phyloP scores from a whole-genome alignment of 2,888 invertebrate species.

The Apomyelois bistriatella region DNA sequence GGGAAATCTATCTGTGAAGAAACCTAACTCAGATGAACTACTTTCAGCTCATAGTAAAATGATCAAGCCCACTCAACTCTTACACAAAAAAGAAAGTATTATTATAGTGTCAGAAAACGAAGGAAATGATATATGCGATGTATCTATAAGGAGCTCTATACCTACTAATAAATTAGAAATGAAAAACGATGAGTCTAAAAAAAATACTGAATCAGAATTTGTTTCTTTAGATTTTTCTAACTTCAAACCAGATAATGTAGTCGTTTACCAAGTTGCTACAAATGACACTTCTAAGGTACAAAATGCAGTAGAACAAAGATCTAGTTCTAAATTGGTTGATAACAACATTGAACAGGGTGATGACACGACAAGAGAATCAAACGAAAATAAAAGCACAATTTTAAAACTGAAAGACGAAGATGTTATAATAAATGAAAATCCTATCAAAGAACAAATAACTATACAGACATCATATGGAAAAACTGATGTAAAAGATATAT shows the following conservation, averaged over 20 bases:
- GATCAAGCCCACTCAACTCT: neutral
- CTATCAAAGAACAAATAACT: neutral
- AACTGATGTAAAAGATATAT: neutral
- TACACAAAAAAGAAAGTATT: neutral
- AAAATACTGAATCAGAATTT: neutral
- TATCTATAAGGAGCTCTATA: conserved; percentile 16
- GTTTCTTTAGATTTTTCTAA: neutral
- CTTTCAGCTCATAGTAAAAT: conserved; percentile 17
- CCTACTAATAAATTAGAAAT: conserved; percentile 15
- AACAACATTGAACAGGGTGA: neutral
- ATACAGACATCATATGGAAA: neutral
- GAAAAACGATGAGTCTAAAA: conserved; percentile 16
- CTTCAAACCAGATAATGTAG: conserved; percentile 23
- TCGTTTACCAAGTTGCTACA: conserved; percentile 32
- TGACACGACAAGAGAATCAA: neutral
- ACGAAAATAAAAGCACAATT: neutral
- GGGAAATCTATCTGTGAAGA: conserved; percentile 39
- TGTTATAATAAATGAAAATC: neutral
- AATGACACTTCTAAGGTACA: conserved; percentile 15
- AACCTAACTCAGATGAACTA: conserved; percentile 30
- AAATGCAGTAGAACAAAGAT: neutral
- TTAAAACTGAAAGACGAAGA: neutral
- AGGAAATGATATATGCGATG: conserved; percentile 26
- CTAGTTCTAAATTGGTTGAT: neutral
- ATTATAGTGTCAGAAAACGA: conserved; percentile 16